Conservation (phyloP, 2,113 vertebrate species). For the Embiotoca jacksoni region DNA sequence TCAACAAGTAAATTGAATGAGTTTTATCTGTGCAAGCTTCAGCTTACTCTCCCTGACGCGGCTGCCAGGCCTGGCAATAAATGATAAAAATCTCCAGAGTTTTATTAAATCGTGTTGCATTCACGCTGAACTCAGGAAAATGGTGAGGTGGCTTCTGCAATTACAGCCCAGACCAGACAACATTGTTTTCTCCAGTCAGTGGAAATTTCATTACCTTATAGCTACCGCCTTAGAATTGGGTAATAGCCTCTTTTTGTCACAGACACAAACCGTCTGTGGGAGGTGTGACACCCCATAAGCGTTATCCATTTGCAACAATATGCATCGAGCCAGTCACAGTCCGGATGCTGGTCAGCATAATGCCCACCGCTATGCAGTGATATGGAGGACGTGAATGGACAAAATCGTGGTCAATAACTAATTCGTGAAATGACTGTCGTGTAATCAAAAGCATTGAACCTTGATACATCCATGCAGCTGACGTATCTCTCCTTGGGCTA, state of each 20-base stretch:
- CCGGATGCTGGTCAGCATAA: constrained; percentile 70
- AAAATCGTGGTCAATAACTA: constrained; percentile 64
- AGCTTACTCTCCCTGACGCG: constrained; percentile 57
- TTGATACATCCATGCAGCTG: constrained; percentile 61
- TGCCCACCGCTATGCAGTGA: constrained; percentile 49
- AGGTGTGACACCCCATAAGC: constrained; percentile 74
- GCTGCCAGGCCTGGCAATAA: constrained; percentile 75
- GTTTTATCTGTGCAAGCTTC: constrained; percentile 71
- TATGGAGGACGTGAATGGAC: constrained; percentile 56
- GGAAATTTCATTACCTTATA: constrained; percentile 86
- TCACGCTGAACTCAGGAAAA: constrained; percentile 74
- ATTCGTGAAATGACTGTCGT: constrained; percentile 70
- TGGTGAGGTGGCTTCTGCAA: constrained; percentile 75
- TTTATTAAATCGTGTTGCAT: constrained; percentile 81
- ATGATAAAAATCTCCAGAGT: constrained; percentile 81
- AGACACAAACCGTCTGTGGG: constrained; percentile 69
- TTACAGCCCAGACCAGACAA: constrained; percentile 78
- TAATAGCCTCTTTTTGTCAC: constrained; percentile 81
- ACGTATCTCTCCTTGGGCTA: constrained; percentile 61
- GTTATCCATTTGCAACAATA: constrained; percentile 78
- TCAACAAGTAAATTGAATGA: constrained; percentile 75
- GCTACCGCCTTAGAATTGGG: constrained; percentile 78
- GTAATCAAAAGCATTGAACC: constrained; percentile 76
- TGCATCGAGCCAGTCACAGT: constrained; percentile 57
- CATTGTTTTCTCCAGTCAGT: constrained; percentile 84